phyloP scores from a whole-genome alignment of 2,797 vertebrate genomes.

The Scyliorhinus canicula region DNA sequence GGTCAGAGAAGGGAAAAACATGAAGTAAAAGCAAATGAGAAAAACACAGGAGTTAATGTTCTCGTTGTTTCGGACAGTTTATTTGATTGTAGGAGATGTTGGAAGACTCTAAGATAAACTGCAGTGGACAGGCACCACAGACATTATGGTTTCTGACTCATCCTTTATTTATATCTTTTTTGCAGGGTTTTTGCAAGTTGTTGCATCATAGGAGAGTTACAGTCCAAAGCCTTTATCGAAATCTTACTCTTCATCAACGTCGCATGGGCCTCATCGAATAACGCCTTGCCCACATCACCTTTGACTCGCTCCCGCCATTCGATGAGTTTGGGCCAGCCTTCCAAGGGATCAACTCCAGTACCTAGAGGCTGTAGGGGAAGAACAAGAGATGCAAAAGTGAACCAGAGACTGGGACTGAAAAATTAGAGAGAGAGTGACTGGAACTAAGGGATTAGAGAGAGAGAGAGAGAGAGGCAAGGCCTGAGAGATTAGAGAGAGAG shows the following conservation, averaged over 20 bases:
- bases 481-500: no score
- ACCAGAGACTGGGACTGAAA: not conserved
- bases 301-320: not conserved
- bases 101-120: not conserved
- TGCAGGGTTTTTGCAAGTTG: not conserved
- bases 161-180: not conserved
- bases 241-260: not conserved
- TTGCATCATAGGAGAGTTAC: not conserved
- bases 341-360: not conserved
- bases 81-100: not conserved
- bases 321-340: not conserved
- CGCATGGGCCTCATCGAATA: slow-evolving; percentile 12
- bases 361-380: not conserved
- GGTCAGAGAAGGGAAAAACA: not conserved
- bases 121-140: not conserved
- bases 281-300: not conserved
- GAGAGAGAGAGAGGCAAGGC: no score
- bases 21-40: not conserved
- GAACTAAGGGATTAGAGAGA: no score
- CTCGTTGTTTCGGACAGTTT: not conserved
- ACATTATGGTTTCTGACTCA: not conserved
- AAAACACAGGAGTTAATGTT: not conserved
- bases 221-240: not conserved
- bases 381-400: not conserved
- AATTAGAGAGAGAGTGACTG: not conserved